Percentiles rank a stretch among this genome's conserved stretches.
phyloP scores from a whole-genome alignment of 2,113 vertebrate species.

The Mugil cephalus region DNA sequence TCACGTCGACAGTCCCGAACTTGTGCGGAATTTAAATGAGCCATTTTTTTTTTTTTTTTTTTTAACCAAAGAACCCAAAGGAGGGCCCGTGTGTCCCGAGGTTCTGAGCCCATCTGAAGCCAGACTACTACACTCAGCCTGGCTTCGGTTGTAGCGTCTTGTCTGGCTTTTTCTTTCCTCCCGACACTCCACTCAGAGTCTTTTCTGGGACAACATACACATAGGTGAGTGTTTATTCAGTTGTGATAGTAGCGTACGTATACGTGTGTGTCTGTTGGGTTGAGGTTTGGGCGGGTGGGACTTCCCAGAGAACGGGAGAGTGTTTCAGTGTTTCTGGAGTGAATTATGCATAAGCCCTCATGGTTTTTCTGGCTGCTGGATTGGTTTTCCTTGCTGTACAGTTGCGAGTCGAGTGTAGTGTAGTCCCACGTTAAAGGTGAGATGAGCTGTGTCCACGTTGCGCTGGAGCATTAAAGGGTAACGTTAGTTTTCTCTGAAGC shows the following conservation, averaged over 20 bases:
- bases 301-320: conserved; percentile 39
- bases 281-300: neutral
- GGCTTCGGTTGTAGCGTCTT: conserved; percentile 34
- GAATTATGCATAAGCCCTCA: conserved; percentile 69
- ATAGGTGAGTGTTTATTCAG: conserved; percentile 38
- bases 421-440: conserved; percentile 53
- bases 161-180: conserved; percentile 15
- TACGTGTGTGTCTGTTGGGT: conserved; percentile 26
- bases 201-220: conserved; percentile 59
- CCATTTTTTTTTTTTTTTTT: conserved; percentile 18
- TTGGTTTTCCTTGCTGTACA: conserved; percentile 40
- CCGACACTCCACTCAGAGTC: conserved; percentile 27
- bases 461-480: conserved; percentile 19
- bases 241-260: neutral
- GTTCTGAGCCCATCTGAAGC: conserved; percentile 6
- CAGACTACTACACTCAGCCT: conserved; percentile 17
- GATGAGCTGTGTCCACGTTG: conserved; percentile 31
- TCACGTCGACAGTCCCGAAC: neutral
- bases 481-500: too few species aligned
- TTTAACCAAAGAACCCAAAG: conserved; percentile 17
- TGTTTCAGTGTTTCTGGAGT: conserved; percentile 70
- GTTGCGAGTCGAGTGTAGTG: conserved; percentile 9
- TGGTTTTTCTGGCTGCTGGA: conserved; percentile 48
- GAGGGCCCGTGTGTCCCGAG: conserved; percentile 13
- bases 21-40: conserved; percentile 39